Percentiles rank a stretch among this genome's conserved stretches.
These are phyloP conservation scores for Sinosuthora webbiana DNA, from an alignment of 2,113 vertebrate genomes.

Conservation along the genomic window DNA sequence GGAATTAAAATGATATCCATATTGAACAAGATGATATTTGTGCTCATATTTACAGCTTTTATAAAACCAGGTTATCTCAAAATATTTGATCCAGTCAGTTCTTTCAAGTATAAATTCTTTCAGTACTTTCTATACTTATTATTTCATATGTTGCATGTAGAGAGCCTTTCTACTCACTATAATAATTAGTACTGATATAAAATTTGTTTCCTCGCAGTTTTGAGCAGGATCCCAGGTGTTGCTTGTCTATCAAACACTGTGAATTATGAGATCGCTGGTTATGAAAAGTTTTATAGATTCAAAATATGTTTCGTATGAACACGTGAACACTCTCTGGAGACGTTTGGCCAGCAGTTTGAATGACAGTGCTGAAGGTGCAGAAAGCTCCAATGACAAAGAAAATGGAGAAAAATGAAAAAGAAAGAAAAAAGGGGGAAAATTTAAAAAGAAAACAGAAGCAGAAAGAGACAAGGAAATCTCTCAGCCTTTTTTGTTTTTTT, in stretches of 20 bases:
- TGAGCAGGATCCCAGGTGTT: background rate
- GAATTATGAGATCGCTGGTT: background rate
- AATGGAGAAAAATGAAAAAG: background rate
- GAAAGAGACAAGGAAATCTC: background rate
- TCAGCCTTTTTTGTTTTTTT: background rate
- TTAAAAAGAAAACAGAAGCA: background rate
- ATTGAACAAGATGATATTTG: background rate
- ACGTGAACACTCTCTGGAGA: background rate
- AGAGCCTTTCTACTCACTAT: background rate
- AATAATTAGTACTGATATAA: background rate
- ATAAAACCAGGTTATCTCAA: background rate
- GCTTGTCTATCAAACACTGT: background rate
- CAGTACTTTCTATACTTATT: rapidly evolving
- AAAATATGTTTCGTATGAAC: background rate
- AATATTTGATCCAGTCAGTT: background rate
- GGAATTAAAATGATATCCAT: background rate
- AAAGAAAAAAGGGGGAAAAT: background rate
- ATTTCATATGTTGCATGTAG: background rate
- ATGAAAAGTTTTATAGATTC: background rate
- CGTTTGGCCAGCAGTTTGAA: background rate
- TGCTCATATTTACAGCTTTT: background rate
- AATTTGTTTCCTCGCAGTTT: background rate
- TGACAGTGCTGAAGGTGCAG: background rate
- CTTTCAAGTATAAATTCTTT: background rate
- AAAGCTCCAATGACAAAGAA: background rate